Evolutionary conservation across 2,888 invertebrate genomes (phyloP).

Genomic region (Tetramorium bicarinatum): DNA sequence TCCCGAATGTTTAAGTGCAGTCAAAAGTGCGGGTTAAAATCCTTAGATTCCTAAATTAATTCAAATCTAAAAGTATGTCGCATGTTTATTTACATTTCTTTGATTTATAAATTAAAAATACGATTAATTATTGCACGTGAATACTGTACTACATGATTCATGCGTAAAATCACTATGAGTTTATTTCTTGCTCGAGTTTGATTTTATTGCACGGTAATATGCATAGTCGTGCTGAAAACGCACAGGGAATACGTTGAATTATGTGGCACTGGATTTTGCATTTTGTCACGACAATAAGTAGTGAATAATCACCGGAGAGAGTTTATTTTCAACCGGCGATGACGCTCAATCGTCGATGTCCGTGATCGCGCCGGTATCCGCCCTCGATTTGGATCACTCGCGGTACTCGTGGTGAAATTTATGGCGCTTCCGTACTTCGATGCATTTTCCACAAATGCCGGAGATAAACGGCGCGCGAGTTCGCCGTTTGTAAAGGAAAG

Average conservation of each 20-base stretch:
- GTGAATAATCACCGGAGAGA: conserved; percentile 38
- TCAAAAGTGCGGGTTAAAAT: neutral
- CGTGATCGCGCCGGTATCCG: conserved; percentile 16
- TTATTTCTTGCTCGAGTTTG: neutral
- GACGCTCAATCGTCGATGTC: conserved; percentile 20
- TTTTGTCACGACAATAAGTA: conserved; percentile 40
- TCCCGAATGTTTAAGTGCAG: neutral
- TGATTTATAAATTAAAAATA: neutral
- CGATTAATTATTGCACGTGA: conserved; percentile 3
- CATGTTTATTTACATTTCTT: conserved; percentile 5
- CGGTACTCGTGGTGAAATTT: conserved; percentile 36
- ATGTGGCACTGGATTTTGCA: neutral
- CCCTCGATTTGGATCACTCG: conserved; percentile 43
- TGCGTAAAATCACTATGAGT: neutral
- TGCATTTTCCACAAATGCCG: conserved; percentile 50
- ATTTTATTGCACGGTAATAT: neutral
- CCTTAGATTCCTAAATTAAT: neutral
- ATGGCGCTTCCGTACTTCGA: conserved; percentile 47
- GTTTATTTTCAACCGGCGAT: conserved; percentile 46
- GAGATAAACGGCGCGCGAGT: conserved; percentile 43
- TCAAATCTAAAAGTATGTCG: neutral
- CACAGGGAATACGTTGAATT: conserved; percentile 7
- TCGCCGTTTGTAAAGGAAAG: neutral
- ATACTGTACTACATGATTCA: neutral
- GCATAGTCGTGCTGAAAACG: neutral